Evolutionary conservation across 2,113 vertebrate genomes (phyloP).

Genomic region (Sus scrofa): DNA sequence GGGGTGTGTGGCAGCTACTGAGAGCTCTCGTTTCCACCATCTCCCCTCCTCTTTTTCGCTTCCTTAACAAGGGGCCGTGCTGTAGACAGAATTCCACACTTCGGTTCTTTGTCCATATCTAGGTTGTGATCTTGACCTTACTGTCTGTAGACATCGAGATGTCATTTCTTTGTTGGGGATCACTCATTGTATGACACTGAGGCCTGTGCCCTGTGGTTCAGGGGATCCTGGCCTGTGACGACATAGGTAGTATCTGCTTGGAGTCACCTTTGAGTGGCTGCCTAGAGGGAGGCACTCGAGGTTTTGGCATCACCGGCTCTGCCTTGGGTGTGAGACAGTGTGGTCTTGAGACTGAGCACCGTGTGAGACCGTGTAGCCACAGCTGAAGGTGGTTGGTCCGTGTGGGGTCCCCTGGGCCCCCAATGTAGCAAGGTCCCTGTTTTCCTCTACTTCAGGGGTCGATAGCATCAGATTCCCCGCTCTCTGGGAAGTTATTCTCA

Average conservation of each 20-base stretch:
- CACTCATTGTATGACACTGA: accelerated
- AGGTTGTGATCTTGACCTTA: neutral
- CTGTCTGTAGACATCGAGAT: neutral
- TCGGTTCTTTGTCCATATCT: neutral
- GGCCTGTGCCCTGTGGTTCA: neutral
- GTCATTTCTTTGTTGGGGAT: constrained; percentile 13
- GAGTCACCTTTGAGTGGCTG: neutral
- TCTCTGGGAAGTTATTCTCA: neutral
- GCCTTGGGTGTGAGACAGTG: neutral
- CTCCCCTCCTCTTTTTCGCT: neutral
- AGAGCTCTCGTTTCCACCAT: neutral
- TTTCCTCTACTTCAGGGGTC: neutral
- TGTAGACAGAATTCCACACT: neutral
- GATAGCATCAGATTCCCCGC: neutral
- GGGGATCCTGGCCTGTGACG: neutral
- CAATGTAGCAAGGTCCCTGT: neutral
- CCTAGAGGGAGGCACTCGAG: neutral
- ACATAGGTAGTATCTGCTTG: neutral
- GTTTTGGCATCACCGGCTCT: neutral
- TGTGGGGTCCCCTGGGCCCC: neutral
- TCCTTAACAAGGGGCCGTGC: neutral
- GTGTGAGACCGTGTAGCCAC: accelerated
- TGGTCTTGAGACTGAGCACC: neutral
- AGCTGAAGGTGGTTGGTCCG: neutral
- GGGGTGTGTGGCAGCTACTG: neutral